These are phyloP conservation scores for Lerista edwardsae DNA, from an alignment of 2,797 vertebrate genomes.

Conservation along the genomic window DNA sequence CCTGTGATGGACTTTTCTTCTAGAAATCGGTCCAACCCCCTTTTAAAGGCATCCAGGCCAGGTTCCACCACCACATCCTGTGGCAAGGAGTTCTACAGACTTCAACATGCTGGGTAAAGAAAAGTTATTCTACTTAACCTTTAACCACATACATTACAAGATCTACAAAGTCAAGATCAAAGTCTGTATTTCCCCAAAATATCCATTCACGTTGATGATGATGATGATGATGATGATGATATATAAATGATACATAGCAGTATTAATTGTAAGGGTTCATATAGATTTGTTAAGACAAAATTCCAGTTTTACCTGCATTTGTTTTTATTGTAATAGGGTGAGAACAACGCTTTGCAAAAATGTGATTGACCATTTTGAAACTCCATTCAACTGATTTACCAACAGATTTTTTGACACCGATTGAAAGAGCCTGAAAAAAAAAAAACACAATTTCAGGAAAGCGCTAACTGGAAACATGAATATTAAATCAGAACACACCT, in stretches of 20 bases:
- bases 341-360: background rate
- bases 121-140: no score
- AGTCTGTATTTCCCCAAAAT: no score
- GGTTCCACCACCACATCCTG: no score
- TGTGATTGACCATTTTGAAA: background rate
- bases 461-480: background rate
- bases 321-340: background rate
- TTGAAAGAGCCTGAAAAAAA: background rate
- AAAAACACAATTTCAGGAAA: constrained; percentile 1
- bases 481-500: background rate
- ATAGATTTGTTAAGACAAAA: background rate
- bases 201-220: background rate
- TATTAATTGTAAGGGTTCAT: background rate
- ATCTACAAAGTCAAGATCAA: no score
- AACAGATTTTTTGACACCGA: background rate
- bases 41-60: no score
- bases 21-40: no score
- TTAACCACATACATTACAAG: no score
- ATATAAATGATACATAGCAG: background rate
- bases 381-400: background rate
- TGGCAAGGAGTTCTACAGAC: no score
- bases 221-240: background rate
- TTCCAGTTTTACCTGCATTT: background rate
- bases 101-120: no score
- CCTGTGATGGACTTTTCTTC: no score